Base-by-base conservation (phyloP, 2,797 vertebrate genomes). In the Telmatherina bonti region DNA sequence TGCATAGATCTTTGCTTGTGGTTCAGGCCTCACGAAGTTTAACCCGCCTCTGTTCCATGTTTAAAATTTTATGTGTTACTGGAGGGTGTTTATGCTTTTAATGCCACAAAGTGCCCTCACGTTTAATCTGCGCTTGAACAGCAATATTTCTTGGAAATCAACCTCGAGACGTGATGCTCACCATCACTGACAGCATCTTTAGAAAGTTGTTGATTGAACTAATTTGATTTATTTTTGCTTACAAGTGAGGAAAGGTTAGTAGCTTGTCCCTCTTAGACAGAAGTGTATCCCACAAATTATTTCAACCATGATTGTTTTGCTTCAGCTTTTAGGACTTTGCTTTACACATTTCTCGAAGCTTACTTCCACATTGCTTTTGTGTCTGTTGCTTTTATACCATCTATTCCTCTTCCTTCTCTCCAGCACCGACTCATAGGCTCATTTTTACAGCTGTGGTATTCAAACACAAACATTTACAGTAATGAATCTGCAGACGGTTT, bases 91-190 rank as follows among this genome's bases (percentile, higher is more conserved):
- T 31, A 52, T 33, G 1, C 33, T 27, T 31, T 65, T 33, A 38
- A 24, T 30, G 57, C 45, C 20, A n/a, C 59, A 1, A 8, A 60
- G 63, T 30, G 57, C 33, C 27, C 30, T 72, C 8, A 7, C 27
- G 2, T 70, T 67, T 33, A 38, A 74, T 67, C 67, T 33, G 31
- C 18, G 15, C 61, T 49, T 47, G 36, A 70, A 47, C 18, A 12
- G 47, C 51, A 49, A 45, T 27, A 38, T 56, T 57, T 78, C 20
- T 61, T 62, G 27, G 35, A 66, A 54, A 78, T 75, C 20, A 49
- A 52, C 45, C 41, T 51, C 7, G 22, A 30, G 51, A 60, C 51
- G 26, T 13, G 30, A 12, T 47, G 54, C 4, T n/a, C 16, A 33
- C 22, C 13, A 24, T 58, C 2, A 4, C 26, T 8, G 8, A 7